These are phyloP conservation scores for Pandion haliaetus DNA, from an alignment of 2,113 vertebrate genomes.

Conservation along the genomic window DNA sequence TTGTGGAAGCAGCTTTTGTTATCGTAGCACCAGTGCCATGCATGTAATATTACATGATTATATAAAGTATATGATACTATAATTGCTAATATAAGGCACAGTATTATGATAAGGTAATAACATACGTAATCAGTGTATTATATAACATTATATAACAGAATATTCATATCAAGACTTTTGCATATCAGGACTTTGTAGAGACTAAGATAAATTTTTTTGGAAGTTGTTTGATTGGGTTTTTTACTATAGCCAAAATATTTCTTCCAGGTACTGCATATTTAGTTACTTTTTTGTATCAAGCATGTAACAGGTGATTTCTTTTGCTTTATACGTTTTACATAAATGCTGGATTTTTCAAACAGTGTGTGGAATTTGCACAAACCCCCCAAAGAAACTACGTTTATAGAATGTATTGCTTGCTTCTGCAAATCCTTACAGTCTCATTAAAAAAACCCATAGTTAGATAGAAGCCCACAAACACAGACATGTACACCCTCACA, in stretches of 20 bases:
- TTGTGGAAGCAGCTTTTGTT: neutral
- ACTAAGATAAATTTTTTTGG: neutral
- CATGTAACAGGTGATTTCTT: neutral
- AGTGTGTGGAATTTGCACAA: neutral
- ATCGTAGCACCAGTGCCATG: neutral
- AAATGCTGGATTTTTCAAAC: neutral
- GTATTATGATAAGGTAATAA: neutral
- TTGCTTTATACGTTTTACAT: neutral
- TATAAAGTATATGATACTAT: neutral
- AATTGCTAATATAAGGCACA: neutral
- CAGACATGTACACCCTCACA: fast-evolving
- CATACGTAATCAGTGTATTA: neutral
- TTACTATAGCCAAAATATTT: neutral
- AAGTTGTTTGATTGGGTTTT: neutral
- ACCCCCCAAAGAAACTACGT: neutral
- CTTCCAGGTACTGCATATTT: neutral
- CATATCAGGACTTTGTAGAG: neutral
- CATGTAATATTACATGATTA: neutral
- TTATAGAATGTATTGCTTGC: fast-evolving
- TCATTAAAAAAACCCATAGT: neutral
- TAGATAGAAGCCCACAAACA: neutral
- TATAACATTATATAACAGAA: neutral
- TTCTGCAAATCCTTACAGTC: neutral
- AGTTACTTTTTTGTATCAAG: neutral
- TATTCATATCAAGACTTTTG: neutral